A percentile compares a stretch with the other conserved stretches of the same genome.
phyloP scores from a whole-genome alignment of 2,113 vertebrate species.

The Cyrtonyx montezumae region DNA sequence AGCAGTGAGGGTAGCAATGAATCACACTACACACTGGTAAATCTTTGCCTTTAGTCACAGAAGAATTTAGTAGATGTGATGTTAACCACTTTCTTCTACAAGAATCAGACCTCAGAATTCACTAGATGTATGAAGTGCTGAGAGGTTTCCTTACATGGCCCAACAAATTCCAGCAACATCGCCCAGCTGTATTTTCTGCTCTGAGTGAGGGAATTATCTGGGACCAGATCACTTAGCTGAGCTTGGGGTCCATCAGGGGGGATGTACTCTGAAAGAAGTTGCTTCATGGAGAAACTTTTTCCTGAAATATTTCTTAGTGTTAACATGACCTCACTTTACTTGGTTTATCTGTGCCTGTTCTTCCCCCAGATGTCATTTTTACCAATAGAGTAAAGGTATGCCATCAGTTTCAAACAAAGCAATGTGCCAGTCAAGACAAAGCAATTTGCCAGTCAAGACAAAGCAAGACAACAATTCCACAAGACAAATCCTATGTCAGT shows the following conservation, averaged over 20 bases:
- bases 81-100: neutral
- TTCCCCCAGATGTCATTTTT: neutral
- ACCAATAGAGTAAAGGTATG: neutral
- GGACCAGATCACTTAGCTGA: neutral
- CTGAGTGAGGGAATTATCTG: neutral
- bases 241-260: neutral
- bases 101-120: neutral
- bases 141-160: neutral
- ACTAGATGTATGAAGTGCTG: neutral
- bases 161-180: neutral
- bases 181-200: neutral
- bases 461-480: neutral
- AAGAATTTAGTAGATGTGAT: neutral
- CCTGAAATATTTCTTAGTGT: neutral
- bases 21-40: conserved; percentile 10
- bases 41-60: conserved; percentile 17
- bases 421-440: neutral
- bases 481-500: neutral
- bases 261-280: neutral
- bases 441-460: neutral
- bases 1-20: neutral
- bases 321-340: neutral
- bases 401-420: fast-evolving
- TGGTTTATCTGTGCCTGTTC: neutral
- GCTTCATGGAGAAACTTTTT: neutral